Percentiles rank a stretch among this genome's conserved stretches.
phyloP scores from a whole-genome alignment of 2,113 vertebrate genomes.

The Colius striatus region DNA sequence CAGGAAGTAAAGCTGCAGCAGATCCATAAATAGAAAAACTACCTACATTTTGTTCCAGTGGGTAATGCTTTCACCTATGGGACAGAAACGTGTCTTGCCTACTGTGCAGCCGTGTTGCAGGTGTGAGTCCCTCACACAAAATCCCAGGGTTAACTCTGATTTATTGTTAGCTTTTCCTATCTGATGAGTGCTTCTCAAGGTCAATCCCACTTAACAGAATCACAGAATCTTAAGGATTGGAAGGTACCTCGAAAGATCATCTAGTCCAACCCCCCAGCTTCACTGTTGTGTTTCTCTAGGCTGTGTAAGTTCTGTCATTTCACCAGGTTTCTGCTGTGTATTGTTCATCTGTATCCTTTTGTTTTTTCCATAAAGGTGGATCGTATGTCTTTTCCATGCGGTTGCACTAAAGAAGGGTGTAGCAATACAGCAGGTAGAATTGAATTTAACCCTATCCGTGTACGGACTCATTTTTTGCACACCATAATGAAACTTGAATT shows the following conservation, averaged over 20 bases:
- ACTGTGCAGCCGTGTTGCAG: neutral
- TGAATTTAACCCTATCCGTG: conserved; percentile 98
- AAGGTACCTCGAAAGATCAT: too few relatives aligned
- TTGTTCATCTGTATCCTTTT: conserved; percentile 69
- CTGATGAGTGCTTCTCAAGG: neutral
- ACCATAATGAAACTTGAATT: conserved; percentile 99
- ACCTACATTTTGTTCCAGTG: neutral
- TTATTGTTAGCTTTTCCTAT: neutral
- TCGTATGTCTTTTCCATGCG: conserved; percentile 98
- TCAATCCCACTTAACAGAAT: neutral
- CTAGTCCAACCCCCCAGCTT: neutral
- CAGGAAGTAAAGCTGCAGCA: neutral
- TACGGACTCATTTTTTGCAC: conserved; percentile 98
- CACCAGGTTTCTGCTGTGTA: neutral
- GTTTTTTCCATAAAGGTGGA: conserved; percentile 85
- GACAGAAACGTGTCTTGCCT: neutral
- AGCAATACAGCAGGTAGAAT: conserved; percentile 96
- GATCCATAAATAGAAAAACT: neutral
- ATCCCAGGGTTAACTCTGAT: neutral
- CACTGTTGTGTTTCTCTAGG: neutral
- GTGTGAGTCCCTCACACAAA: neutral
- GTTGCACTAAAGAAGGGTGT: conserved; percentile 97
- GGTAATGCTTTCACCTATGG: neutral
- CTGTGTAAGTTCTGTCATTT: neutral
- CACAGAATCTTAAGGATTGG: too few relatives aligned